These are phyloP conservation scores for Chelonus insularis DNA, from an alignment of 1,140 invertebrate species.

Conservation along the genomic window DNA sequence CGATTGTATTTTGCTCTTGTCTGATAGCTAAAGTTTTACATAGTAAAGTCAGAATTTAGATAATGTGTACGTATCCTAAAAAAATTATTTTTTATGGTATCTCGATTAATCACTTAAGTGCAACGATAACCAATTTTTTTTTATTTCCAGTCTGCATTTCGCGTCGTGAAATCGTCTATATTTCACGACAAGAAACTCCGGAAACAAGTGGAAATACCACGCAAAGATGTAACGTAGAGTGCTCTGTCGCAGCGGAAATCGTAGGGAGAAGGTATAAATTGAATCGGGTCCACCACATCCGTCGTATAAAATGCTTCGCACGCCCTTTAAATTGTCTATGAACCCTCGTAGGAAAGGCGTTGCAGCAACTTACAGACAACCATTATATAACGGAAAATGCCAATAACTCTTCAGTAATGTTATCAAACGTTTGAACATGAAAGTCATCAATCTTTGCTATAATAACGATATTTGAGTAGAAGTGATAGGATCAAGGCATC, in stretches of 20 bases:
- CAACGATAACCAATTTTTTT: no score
- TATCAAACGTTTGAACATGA: not conserved
- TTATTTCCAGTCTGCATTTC: no score
- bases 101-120: no score
- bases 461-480: not conserved
- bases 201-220: constrained; percentile 40
- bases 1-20: no score
- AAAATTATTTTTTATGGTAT: no score
- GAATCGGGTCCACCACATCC: constrained; percentile 53
- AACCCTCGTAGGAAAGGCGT: not conserved
- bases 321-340: constrained; percentile 53
- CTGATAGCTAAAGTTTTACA: no score
- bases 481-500: no score
- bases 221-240: constrained; percentile 45
- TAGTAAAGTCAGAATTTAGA: no score
- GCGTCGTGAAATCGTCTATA: not conserved
- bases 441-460: not conserved
- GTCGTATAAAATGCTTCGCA: constrained; percentile 53
- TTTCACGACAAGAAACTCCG: constrained; percentile 34
- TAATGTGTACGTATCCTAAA: no score
- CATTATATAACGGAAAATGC: constrained; percentile 54
- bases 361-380: constrained; percentile 27
- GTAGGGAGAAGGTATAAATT: constrained; percentile 50
- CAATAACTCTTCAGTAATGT: constrained; percentile 47
- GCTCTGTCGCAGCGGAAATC: constrained; percentile 19